Percentiles rank a stretch among this genome's conserved stretches.
Conservation (phyloP, 2,797 vertebrate species). For the Hydrophis major region DNA sequence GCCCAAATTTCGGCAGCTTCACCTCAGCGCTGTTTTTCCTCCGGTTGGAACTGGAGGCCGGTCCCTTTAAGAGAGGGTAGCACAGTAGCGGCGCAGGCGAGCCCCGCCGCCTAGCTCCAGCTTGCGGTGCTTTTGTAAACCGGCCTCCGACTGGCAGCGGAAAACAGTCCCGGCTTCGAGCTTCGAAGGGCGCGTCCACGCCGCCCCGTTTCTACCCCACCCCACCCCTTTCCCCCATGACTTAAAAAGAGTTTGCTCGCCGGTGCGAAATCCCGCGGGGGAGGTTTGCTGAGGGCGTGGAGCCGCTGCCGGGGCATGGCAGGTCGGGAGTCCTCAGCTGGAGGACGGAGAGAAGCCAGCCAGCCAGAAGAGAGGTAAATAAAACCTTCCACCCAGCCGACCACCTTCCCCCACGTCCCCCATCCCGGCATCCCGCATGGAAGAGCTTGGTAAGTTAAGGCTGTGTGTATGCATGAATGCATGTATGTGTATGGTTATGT, state of each 20-base stretch:
- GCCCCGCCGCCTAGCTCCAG: slow-evolving; percentile 52
- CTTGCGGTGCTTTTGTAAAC: slow-evolving; percentile 27
- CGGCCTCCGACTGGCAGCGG: slow-evolving; percentile 52
- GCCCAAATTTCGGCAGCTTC: neutral
- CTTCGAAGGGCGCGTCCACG: neutral
- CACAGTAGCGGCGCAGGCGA: slow-evolving; percentile 47
- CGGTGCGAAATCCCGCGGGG: slow-evolving; percentile 25
- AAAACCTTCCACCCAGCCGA: neutral
- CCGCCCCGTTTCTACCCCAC: too few relatives aligned
- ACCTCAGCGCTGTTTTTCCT: neutral
- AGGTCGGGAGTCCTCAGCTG: slow-evolving; percentile 64
- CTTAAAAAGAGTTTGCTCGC: neutral
- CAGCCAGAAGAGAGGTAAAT: slow-evolving; percentile 43
- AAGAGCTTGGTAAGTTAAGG: slow-evolving; percentile 62
- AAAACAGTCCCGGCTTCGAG: slow-evolving; percentile 51
- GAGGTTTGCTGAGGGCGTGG: slow-evolving; percentile 11
- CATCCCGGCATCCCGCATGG: slow-evolving; percentile 33
- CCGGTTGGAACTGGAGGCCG: neutral
- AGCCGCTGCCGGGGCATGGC: slow-evolving; percentile 35
- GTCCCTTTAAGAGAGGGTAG: slow-evolving; percentile 71
- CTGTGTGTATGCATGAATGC: neutral
- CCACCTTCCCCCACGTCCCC: neutral
- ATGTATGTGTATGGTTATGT: too few relatives aligned
- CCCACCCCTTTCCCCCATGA: too few relatives aligned
- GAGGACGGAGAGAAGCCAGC: slow-evolving; percentile 53